Evolutionary conservation across 2,113 vertebrate species (phyloP), one percentile per base, ranked within the genome.

Genomic region (Chlorodrepanis virens): DNA sequence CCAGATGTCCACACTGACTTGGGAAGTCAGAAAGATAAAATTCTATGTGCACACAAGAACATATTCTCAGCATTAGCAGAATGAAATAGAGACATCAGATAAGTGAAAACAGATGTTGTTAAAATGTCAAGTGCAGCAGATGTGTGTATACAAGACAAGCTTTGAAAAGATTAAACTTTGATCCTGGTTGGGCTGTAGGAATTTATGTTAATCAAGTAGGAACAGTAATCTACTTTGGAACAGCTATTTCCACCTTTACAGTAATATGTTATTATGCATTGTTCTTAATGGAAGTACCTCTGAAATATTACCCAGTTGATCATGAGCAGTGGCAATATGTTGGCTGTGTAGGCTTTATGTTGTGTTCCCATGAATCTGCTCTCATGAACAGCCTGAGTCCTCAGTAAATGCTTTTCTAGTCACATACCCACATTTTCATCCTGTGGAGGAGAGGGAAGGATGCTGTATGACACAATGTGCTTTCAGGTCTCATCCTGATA

Each of bases 41-140:
- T 94, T 88, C 33, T 67, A 64, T 2, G 6, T 77, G n/a, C 37
- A n/a, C 70, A 70, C 12, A 74, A 83, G 53, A 68, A 27, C 50
- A 65, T 69, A 95, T 56, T 90, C 63, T 76, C 70, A 95, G 20
- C 31, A 56, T 90, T 81, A 95, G 54, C 54, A 81, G 33, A 95
- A 93, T 84, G 79, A 91, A 96, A 93, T 49, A 77, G 76, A 96
- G 68, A 69, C 12, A 87, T 85, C 33, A 39, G 72, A 40, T 91
- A 97, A 96, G 68, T 94, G 90, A 94, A 96, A 95, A 72, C 91
- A 97, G 94, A 89, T 92, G 86, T 75, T 74, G 25, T 45, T 91
- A 92, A 88, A 96, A 96, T 95, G 92, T 96, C 90, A 94, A 95
- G 74, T 92, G 75, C 74, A 93, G 76, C 91, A 94, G 83, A 94